Conservation (phyloP, 2,797 vertebrate species). For the Zenarchopterus dispar region DNA sequence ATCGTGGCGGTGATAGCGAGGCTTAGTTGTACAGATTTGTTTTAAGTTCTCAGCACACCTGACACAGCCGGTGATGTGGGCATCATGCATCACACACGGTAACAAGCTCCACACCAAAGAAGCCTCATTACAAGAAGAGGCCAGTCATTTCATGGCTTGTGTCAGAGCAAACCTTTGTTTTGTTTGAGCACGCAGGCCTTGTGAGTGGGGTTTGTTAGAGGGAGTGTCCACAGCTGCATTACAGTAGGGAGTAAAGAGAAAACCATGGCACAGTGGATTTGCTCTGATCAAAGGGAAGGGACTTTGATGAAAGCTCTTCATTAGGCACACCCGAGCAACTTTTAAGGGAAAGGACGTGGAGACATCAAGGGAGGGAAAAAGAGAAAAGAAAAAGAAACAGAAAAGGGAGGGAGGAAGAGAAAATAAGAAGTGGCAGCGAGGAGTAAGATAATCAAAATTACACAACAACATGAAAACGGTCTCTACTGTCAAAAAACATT, state of each 20-base stretch:
- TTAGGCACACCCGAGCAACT: conserved; percentile 72
- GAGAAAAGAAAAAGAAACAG: conserved; percentile 17
- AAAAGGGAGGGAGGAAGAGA: conserved; percentile 18
- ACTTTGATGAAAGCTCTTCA: conserved; percentile 85
- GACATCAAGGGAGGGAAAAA: conserved; percentile 49
- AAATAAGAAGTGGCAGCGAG: conserved; percentile 23
- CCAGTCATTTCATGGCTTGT: conserved; percentile 44
- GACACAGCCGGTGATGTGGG: conserved; percentile 5
- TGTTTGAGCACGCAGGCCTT: conserved; percentile 55
- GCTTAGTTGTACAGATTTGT: conserved; percentile 22
- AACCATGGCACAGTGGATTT: conserved; percentile 60
- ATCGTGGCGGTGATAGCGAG: conserved; percentile 27
- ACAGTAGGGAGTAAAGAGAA: conserved; percentile 51
- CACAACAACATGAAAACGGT: conserved; percentile 50
- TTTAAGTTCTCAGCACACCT: conserved; percentile 29
- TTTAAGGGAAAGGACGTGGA: conserved; percentile 46
- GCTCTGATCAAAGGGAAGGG: conserved; percentile 78
- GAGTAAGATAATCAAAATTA: conserved; percentile 43
- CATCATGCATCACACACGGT: conserved; percentile 54
- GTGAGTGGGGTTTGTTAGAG: conserved; percentile 38
- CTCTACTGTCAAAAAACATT: conserved; percentile 7
- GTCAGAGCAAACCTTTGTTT: conserved; percentile 25
- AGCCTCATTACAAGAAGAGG: conserved; percentile 40
- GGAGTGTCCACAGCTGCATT: conserved; percentile 45
- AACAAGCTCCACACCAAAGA: conserved; percentile 51